Percentiles rank a stretch among this genome's conserved stretches.
These are phyloP conservation scores for Doryteuthis pealeii DNA, from an alignment of 1,140 invertebrate species.

Conservation along the genomic window DNA sequence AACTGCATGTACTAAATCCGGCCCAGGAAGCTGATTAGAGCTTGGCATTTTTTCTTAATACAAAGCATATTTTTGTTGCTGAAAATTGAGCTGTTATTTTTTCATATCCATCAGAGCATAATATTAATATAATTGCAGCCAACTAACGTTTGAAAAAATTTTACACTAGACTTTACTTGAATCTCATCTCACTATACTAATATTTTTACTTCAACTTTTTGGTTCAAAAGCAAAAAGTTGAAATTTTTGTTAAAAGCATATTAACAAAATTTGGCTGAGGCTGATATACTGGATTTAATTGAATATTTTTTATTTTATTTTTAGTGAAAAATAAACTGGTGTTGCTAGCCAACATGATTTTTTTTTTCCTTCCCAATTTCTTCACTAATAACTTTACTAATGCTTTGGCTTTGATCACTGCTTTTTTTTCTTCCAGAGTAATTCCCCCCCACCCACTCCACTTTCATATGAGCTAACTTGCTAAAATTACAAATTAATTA, in stretches of 20 bases:
- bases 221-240: not conserved
- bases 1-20: constrained; percentile 9
- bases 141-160: not conserved
- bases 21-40: constrained; percentile 1
- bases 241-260: not conserved
- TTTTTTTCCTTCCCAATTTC: not conserved
- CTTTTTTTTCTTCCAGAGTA: no score
- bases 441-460: no score
- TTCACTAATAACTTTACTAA: constrained; percentile 2
- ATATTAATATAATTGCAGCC: constrained; percentile 6
- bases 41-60: constrained; percentile 3
- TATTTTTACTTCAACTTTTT: not conserved
- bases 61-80: constrained; percentile 3
- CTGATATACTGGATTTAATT: not conserved
- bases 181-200: constrained; percentile 9
- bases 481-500: no score
- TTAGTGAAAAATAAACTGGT: constrained; percentile 11
- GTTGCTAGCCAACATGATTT: constrained; percentile 9
- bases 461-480: no score
- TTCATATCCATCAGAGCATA: constrained; percentile 1
- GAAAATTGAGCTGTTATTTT: constrained; percentile 4
- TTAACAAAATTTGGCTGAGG: not conserved
- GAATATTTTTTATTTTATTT: not conserved
- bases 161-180: not conserved
- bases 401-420: not conserved